Percentiles rank a stretch among this genome's conserved stretches.
These are phyloP conservation scores for Dastarcus helophoroides DNA, from an alignment of 2,888 invertebrate genomes.

Conservation along the genomic window DNA sequence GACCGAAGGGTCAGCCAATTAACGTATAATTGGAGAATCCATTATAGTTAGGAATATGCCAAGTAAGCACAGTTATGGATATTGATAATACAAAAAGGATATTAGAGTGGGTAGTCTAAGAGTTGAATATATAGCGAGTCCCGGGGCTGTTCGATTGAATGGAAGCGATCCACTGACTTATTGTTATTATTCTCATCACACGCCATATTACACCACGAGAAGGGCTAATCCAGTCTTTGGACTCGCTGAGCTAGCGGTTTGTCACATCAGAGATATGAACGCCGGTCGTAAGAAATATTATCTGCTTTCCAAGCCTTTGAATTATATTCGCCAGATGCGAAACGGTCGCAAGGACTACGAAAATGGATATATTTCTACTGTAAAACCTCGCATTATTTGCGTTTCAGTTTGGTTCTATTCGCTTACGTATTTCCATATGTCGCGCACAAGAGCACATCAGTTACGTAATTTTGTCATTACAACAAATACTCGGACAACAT, in stretches of 20 bases:
- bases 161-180: constrained; percentile 30
- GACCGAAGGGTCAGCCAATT: too few species aligned
- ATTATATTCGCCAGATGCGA: constrained; percentile 33
- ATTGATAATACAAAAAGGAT: too few species aligned
- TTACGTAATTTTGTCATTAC: too few species aligned
- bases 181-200: constrained; percentile 38
- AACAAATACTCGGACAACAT: too few species aligned
- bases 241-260: constrained; percentile 36
- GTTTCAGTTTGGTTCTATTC: too few species aligned
- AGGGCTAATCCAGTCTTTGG: constrained; percentile 32
- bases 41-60: too few species aligned
- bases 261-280: constrained; percentile 34
- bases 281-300: constrained; percentile 33
- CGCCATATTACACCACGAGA: constrained; percentile 34
- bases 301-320: constrained; percentile 31
- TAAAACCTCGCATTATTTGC: constrained; percentile 1
- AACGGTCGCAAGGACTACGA: constrained; percentile 16
- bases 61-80: too few species aligned
- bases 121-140: constrained; percentile 27
- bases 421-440: too few species aligned
- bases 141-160: constrained; percentile 21
- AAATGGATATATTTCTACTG: constrained; percentile 9
- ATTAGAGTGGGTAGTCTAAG: constrained; percentile 10
- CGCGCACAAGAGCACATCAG: too few species aligned
- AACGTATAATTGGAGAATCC: too few species aligned